Conservation (phyloP, 2,888 invertebrate species). For the Aphidius colemani region DNA sequence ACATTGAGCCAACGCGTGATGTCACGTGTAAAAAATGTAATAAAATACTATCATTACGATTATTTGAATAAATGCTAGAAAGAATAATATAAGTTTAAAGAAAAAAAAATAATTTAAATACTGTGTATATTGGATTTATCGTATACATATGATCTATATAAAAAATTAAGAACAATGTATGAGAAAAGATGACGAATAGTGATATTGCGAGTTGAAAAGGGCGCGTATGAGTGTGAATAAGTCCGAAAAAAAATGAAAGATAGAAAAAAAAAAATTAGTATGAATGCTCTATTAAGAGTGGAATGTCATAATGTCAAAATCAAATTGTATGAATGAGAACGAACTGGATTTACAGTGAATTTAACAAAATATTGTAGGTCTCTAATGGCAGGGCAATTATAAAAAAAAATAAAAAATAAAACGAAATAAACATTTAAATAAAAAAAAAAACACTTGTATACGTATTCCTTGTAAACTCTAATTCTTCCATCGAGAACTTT, state of each 20-base stretch:
- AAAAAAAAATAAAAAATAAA: constrained; percentile 33
- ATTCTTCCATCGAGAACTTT: constrained; percentile 65
- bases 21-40: constrained; percentile 50
- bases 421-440: constrained; percentile 29
- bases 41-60: constrained; percentile 56
- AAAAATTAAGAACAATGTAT: constrained; percentile 9
- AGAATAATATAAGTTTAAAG: constrained; percentile 18
- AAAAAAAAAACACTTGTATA: constrained; percentile 70
- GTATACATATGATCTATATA: constrained; percentile 27
- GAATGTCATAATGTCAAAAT: constrained; percentile 33
- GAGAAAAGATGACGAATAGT: constrained; percentile 33
- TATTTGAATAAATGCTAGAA: constrained; percentile 54
- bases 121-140: constrained; percentile 18
- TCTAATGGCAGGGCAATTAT: constrained; percentile 17
- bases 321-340: constrained; percentile 19
- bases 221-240: constrained; percentile 30
- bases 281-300: constrained; percentile 22
- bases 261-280: constrained; percentile 18
- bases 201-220: constrained; percentile 36
- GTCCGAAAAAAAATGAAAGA: constrained; percentile 14
- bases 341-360: constrained; percentile 31
- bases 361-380: constrained; percentile 21
- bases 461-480: constrained; percentile 71
- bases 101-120: constrained; percentile 3
- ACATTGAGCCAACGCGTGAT: constrained; percentile 51